Evolutionary conservation across 2,113 vertebrate species (phyloP).

Genomic region (Pluvialis apricaria): DNA sequence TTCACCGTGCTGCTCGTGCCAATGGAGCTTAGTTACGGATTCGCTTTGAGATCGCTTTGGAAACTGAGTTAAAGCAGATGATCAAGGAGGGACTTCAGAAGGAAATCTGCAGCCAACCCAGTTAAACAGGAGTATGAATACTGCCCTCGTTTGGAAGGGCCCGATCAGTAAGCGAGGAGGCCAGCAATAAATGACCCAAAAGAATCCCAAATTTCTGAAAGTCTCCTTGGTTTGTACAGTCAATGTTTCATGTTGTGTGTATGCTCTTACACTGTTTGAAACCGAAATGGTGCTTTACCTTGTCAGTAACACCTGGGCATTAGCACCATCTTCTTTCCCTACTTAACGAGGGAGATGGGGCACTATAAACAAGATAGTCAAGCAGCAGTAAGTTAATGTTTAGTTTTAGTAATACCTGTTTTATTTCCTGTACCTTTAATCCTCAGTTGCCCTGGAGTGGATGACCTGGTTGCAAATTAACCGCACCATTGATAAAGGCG

Average conservation of each 20-base stretch:
- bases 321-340: not conserved
- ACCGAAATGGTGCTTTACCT: accelerated
- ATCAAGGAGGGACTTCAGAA: not conserved
- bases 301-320: no score
- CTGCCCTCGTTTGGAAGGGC: accelerated
- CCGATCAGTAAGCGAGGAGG: not conserved
- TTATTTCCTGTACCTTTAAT: not conserved
- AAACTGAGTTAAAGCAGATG: not conserved
- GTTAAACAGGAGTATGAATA: accelerated
- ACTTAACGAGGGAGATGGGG: not conserved
- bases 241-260: not conserved
- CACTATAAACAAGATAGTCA: not conserved
- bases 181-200: not conserved
- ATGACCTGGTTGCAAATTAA: not conserved
- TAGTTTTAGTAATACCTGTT: not conserved
- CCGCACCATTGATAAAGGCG: not conserved
- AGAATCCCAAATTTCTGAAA: not conserved
- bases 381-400: not conserved
- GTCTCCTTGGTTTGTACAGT: not conserved
- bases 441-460: not conserved
- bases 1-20: not conserved
- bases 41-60: not conserved
- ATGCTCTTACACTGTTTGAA: accelerated
- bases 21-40: not conserved
- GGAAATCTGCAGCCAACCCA: not conserved